Evolutionary conservation across 2,113 vertebrate genomes (phyloP).

Genomic region (Arizona elegans): DNA sequence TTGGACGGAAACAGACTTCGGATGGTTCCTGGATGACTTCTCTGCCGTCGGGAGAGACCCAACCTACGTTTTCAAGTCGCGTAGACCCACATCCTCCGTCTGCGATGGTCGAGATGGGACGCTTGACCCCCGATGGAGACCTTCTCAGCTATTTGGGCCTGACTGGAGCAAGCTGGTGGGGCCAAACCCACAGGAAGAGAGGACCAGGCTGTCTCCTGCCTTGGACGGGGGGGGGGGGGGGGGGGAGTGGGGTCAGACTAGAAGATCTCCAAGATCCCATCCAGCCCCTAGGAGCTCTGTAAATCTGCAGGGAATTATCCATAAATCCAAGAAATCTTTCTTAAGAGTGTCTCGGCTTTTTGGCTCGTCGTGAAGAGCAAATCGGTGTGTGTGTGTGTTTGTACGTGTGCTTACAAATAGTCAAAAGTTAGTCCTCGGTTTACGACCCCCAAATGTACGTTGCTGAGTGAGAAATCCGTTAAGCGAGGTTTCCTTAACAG

Average conservation of each 20-base stretch:
- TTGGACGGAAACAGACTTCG: not conserved
- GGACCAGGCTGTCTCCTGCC: not conserved
- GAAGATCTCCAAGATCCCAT: not conserved
- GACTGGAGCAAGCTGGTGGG: not conserved
- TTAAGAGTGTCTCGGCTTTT: not conserved
- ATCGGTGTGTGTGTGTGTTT: not conserved
- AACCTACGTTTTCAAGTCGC: not conserved
- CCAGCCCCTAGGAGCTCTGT: not conserved
- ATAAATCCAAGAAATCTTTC: not conserved
- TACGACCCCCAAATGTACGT: not conserved
- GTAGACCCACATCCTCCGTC: not conserved
- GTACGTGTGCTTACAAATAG: not conserved
- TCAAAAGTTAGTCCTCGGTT: not conserved
- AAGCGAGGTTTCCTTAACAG: no score
- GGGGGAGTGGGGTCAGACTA: not conserved
- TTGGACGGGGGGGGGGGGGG: rapidly evolving
- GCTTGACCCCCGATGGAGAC: no score
- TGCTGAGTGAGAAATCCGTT: no score
- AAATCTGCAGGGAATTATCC: not conserved
- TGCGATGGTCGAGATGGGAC: no score
- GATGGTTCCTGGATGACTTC: not conserved
- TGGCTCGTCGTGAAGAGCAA: not conserved
- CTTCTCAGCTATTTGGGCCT: not conserved
- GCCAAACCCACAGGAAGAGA: not conserved
- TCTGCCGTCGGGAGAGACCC: not conserved